phyloP scores from a whole-genome alignment of 2,113 vertebrate genomes.

The Hemiprocne comata region DNA sequence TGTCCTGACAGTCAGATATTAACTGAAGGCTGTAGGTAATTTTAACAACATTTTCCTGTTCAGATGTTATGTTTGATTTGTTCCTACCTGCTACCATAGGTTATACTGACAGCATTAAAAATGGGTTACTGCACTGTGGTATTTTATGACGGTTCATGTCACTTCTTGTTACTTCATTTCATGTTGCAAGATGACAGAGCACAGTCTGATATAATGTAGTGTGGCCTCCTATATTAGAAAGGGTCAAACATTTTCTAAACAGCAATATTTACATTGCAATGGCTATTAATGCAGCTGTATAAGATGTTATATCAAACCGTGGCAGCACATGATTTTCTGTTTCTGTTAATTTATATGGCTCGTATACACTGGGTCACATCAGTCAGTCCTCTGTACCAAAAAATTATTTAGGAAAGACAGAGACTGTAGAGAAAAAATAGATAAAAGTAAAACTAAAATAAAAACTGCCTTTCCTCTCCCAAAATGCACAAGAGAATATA shows the following conservation, averaged over 20 bases:
- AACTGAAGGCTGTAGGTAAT: constrained; percentile 33
- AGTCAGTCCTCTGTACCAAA: not conserved
- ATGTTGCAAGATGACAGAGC: constrained; percentile 11
- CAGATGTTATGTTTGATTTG: constrained; percentile 55
- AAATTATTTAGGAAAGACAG: not conserved
- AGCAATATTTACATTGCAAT: constrained; percentile 39
- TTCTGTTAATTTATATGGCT: not conserved
- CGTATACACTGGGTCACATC: not conserved
- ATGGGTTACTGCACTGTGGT: constrained; percentile 57
- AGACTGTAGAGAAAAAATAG: not conserved
- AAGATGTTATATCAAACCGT: not conserved
- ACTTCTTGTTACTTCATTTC: constrained; percentile 59
- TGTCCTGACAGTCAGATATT: constrained; percentile 18
- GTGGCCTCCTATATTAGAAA: constrained; percentile 36
- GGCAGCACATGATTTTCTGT: not conserved
- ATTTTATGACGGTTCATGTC: constrained; percentile 67
- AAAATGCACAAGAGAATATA: not conserved
- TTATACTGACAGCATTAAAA: constrained; percentile 61
- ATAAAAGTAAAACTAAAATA: not conserved
- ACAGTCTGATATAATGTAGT: constrained; percentile 17
- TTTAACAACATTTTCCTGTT: constrained; percentile 55
- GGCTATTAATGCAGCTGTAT: not conserved
- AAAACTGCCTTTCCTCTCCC: not conserved
- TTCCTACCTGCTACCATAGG: constrained; percentile 44
- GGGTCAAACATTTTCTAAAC: constrained; percentile 38